Evolutionary conservation across 2,113 vertebrate species (phyloP), one percentile per base, ranked within the genome.

Genomic region (Strix uralensis): DNA sequence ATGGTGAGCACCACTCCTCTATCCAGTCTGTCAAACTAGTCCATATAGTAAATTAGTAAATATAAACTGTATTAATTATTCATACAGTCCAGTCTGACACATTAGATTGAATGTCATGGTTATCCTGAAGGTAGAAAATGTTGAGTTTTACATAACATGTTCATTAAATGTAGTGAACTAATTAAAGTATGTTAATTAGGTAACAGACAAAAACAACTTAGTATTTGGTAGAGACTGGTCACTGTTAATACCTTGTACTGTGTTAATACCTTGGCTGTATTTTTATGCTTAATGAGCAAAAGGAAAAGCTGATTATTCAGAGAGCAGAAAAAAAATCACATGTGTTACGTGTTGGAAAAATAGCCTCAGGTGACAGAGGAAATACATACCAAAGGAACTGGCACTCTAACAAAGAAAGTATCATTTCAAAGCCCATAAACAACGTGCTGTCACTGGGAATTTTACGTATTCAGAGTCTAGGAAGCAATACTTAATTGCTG

Each of bases 171-270:
- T 94, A 96, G 92, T 92, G 96, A 98, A 97, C 97, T 97, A 97
- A 98, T 98, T 98, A 97, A 98, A 98, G 96, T 96, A 98, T 96
- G 97, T 97, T 98, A 98, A 98, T 98, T 97, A 98, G 97, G 94
- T 97, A 97, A 98, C 72, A 98, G 96, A 96, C 94, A 97, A 98
- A 95, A 98, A 95, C 85, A 97, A 97, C 92, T 95, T 96, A 92
- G 97, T 97, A 97, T 98, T 97, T 96, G 91, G 96, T 96, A 95
- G 95, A 96, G 94, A 98, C 58, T 97, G 97, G 98, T 97, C 97
- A 97, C 94, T 97, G 93, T 96, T 98, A 98, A 98, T 98, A 98
- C 98, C 97, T 97, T 96, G 95, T 92, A 97, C 96, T 97, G 95
- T 88, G 91, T 88, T 98, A 98, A 98, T 98, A 98, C 96, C 91